Conservation (phyloP, 2,797 vertebrate genomes). For the Sylvia borin region DNA sequence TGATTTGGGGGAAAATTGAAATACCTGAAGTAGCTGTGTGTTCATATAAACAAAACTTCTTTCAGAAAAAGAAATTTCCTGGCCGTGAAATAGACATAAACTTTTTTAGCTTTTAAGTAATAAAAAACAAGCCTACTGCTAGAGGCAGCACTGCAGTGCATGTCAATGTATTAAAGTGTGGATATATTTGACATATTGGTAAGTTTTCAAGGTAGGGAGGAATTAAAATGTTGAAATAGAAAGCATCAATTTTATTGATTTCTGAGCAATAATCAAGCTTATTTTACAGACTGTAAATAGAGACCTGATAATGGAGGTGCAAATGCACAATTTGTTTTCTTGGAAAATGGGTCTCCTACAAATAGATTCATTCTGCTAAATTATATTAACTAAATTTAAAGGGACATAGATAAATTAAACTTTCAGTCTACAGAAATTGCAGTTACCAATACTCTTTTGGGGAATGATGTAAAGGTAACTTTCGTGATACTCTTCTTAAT, state of each 20-base stretch:
- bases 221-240: not conserved
- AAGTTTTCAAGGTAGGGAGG: not conserved
- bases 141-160: not conserved
- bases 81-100: not conserved
- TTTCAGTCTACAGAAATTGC: not conserved
- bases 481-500: not conserved
- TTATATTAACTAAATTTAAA: not conserved
- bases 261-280: not conserved
- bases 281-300: not conserved
- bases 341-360: not conserved
- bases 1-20: not conserved
- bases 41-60: not conserved
- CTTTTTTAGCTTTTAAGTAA: not conserved
- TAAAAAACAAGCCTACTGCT: not conserved
- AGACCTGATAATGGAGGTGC: not conserved
- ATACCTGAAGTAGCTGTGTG: not conserved
- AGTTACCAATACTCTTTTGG: not conserved
- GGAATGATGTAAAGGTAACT: not conserved
- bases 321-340: not conserved
- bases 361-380: not conserved
- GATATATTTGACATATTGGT: not conserved
- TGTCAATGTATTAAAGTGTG: not conserved
- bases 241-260: not conserved
- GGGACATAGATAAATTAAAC: not conserved
- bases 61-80: not conserved